Conservation (phyloP, 1,140 invertebrate genomes). For the Drosophila pseudoobscura region DNA sequence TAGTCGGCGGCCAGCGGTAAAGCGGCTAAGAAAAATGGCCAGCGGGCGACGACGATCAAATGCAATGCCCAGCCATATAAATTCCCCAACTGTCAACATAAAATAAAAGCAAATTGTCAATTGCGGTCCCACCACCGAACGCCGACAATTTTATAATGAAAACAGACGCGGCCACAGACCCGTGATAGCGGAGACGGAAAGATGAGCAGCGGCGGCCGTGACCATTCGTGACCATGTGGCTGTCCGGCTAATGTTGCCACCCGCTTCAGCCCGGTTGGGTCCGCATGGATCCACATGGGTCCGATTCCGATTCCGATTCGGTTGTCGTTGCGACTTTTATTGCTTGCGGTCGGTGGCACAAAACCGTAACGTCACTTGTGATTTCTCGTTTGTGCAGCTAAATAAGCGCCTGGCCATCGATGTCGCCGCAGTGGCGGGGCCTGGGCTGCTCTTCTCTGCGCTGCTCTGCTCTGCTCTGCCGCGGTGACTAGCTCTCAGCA, state of each 20-base stretch:
- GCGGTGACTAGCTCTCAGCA: slow-evolving; percentile 66
- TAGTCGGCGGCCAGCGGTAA: slow-evolving; percentile 30
- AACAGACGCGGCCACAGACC: slow-evolving; percentile 48
- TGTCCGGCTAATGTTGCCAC: slow-evolving; percentile 53
- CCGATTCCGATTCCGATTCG: slow-evolving; percentile 22
- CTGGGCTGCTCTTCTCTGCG: no score
- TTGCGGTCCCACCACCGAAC: slow-evolving; percentile 60
- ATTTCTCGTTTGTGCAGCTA: slow-evolving; percentile 70
- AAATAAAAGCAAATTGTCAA: slow-evolving; percentile 78
- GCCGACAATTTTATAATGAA: slow-evolving; percentile 76
- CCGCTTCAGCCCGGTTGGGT: no score
- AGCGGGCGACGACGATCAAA: slow-evolving; percentile 30
- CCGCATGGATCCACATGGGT: no score
- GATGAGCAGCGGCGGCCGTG: slow-evolving; percentile 1
- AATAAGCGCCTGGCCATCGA: slow-evolving; percentile 56
- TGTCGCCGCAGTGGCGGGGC: slow-evolving; percentile 53
- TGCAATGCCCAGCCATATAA: slow-evolving; percentile 60
- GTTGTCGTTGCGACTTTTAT: slow-evolving; percentile 74
- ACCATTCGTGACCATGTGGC: slow-evolving; percentile 43
- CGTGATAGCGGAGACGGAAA: slow-evolving; percentile 11
- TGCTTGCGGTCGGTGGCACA: slow-evolving; percentile 77
- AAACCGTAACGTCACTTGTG: slow-evolving; percentile 78
- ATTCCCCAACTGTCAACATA: slow-evolving; percentile 75
- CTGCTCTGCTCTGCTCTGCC: not conserved
- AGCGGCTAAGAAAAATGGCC: slow-evolving; percentile 59